Base-by-base conservation (phyloP, 2,888 invertebrate genomes). In the Chymomyza fuscimana region DNA sequence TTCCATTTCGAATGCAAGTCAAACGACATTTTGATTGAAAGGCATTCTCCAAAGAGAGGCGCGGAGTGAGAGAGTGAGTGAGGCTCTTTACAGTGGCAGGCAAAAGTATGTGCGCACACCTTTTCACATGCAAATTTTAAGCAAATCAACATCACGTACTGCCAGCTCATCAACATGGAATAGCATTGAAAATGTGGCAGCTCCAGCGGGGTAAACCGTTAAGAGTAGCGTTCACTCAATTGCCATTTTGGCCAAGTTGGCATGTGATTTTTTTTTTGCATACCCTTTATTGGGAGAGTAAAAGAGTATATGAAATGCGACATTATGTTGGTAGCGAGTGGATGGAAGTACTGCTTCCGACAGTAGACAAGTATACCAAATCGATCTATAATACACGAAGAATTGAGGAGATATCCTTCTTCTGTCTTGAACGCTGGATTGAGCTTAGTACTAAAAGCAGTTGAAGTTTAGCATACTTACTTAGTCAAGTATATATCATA, bases 61-160 rank as follows among this genome's bases (percentile, higher is more conserved):
- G 51, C 6, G 51, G 51, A 16, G 51, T 15, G 52, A 19, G 52
- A 19, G 52, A 6, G 4, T 9, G 1, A 7, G 32, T 32, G 25
- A 22, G 58, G 58, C 29, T 1, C 12, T 4, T 46, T 46, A 46
- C 40, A 46, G 58, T 15, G 58, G 58, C 25, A 58, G 19, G 16
- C 54, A 15, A 67, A 72, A 67, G 16, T 54, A 69, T 76, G 69
- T 25, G 29, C 58, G 58, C 58, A 58, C 58, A 76, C 74, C 82
- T 81, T 85, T 83, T 84, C 83, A 84, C 87, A 84, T 84, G 83
- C 83, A 84, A 84, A 84, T 84, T 83, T 78, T 66, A 58, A 15
- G 60, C 60, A 58, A 58, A 58, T 59, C 46, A 63, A 65, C 82
- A 78, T 80, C 83, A 84, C 83, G 83, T 84, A 78, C 46, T 46